Evolutionary conservation across 2,113 vertebrate species (phyloP).

Genomic region (Nannobrachium achirus): DNA sequence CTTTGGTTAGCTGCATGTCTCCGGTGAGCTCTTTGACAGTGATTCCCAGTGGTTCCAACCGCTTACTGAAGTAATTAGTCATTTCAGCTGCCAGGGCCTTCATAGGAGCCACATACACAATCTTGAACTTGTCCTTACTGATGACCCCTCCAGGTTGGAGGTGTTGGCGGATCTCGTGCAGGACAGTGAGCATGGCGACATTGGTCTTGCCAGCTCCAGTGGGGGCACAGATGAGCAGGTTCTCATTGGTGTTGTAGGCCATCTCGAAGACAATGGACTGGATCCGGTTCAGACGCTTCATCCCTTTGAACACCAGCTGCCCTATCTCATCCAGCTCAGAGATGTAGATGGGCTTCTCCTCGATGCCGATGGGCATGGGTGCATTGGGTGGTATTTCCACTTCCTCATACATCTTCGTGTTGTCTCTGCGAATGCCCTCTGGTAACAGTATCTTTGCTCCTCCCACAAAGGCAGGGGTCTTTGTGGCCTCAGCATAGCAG

Average conservation of each 20-base stretch:
- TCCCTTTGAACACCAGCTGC: constrained; percentile 94
- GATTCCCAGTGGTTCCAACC: constrained; percentile 92
- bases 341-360: constrained; percentile 93
- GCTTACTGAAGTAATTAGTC: constrained; percentile 98
- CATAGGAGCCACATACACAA: constrained; percentile 98
- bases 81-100: constrained; percentile 99
- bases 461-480: constrained; percentile 92
- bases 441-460: constrained; percentile 95
- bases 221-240: constrained; percentile 95
- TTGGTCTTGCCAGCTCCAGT: constrained; percentile 98
- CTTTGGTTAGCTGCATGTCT: constrained; percentile 98
- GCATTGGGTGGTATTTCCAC: constrained; percentile 91
- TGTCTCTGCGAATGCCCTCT: constrained; percentile 90
- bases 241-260: constrained; percentile 98
- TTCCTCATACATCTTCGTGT: constrained; percentile 95
- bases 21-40: constrained; percentile 94
- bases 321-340: constrained; percentile 95
- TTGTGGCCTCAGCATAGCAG: constrained; percentile 88
- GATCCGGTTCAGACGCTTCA: constrained; percentile 92
- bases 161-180: constrained; percentile 96
- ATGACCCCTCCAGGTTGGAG: constrained; percentile 91
- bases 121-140: constrained; percentile 98
- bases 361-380: constrained; percentile 89
- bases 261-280: constrained; percentile 98
- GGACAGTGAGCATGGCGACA: constrained; percentile 95